phyloP scores from a whole-genome alignment of 2,888 invertebrate species.

The Sympetrum striolatum region DNA sequence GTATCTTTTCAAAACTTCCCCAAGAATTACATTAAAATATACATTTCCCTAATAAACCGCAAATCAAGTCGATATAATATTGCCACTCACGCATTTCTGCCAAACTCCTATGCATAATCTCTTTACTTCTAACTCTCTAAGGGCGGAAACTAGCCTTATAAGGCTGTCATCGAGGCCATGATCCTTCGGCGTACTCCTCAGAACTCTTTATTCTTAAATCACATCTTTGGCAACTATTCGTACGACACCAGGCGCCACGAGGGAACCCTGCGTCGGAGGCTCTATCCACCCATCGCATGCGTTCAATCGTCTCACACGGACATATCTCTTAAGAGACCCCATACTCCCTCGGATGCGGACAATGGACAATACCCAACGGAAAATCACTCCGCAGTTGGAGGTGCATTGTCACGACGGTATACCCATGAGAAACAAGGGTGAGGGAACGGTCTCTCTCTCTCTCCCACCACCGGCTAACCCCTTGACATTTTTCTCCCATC shows the following conservation, averaged over 20 bases:
- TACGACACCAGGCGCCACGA: background rate
- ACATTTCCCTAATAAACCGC: no score
- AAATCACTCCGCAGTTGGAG: constrained; percentile 14
- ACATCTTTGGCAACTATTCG: no score
- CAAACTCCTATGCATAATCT: no score
- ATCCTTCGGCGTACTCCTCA: no score
- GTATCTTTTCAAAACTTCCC: no score
- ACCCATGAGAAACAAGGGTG: constrained; percentile 16
- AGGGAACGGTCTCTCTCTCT: background rate
- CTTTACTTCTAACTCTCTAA: no score
- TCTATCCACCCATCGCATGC: background rate
- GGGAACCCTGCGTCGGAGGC: background rate
- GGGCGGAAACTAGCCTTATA: no score
- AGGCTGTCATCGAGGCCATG: no score
- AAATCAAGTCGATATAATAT: no score
- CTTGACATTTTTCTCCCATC: background rate
- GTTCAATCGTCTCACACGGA: background rate
- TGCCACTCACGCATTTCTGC: no score
- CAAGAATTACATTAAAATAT: no score
- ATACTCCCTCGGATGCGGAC: background rate
- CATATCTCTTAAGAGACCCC: background rate
- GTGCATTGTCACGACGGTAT: constrained; percentile 26
- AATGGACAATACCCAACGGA: constrained; percentile 41
- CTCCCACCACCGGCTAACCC: background rate
- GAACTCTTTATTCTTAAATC: no score